Conservation (phyloP, 2,888 invertebrate species). For the Sesia bembeciformis region DNA sequence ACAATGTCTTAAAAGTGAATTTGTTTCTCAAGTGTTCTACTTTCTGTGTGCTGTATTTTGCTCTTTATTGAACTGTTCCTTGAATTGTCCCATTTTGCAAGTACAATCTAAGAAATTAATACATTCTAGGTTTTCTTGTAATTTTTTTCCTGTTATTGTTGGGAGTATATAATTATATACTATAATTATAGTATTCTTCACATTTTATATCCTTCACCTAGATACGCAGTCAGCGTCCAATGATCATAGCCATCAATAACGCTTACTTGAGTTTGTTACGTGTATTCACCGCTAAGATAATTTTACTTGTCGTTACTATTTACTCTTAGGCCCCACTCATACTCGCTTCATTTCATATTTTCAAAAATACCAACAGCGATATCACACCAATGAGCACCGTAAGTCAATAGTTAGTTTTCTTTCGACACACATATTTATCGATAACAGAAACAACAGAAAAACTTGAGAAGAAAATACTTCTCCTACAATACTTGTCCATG, state of each 20-base stretch:
- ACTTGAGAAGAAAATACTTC: too few species aligned
- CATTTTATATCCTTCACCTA: conserved; percentile 15
- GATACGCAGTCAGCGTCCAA: conserved; percentile 14
- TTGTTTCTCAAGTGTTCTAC: background rate
- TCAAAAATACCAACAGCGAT: too few species aligned
- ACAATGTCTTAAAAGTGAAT: background rate
- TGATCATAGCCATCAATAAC: conserved; percentile 6
- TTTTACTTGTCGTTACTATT: too few species aligned
- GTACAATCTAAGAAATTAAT: background rate
- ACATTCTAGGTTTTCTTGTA: background rate
- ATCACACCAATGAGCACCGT: too few species aligned
- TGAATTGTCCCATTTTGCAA: background rate
- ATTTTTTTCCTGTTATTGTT: background rate
- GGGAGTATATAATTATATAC: background rate
- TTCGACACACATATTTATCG: too few species aligned
- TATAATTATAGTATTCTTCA: background rate
- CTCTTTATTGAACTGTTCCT: background rate
- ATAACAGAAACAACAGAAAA: too few species aligned
- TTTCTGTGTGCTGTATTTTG: background rate
- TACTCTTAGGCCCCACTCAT: too few species aligned
- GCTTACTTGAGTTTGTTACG: background rate
- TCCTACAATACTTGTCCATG: too few species aligned
- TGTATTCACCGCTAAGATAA: too few species aligned
- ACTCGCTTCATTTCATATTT: too few species aligned
- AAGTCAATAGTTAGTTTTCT: too few species aligned